A percentile compares a stretch with the other conserved stretches of the same genome.
Conservation (phyloP, 1,140 invertebrate species). For the Tetraneura akinire region DNA sequence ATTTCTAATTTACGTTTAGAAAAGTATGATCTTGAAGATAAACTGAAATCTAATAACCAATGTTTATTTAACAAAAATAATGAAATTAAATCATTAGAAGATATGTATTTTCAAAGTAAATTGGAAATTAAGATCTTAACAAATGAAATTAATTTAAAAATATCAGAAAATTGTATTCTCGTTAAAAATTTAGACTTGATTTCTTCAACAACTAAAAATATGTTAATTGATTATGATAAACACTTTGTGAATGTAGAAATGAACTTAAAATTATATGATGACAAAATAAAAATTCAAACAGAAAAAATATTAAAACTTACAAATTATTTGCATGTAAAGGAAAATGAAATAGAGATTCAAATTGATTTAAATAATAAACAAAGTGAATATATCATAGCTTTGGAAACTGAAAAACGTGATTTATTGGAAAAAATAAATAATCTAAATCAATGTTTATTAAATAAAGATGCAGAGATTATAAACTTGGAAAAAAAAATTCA, state of each 20-base stretch:
- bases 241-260: background rate
- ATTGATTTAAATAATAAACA: slow-evolving; percentile 9
- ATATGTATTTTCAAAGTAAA: background rate
- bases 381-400: background rate
- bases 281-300: background rate
- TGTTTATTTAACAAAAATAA: background rate
- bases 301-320: background rate
- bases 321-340: background rate
- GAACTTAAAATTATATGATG: background rate
- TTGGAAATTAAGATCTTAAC: background rate
- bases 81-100: slow-evolving; percentile 1
- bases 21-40: slow-evolving; percentile 10
- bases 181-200: background rate
- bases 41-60: background rate
- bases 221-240: background rate
- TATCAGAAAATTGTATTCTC: background rate
- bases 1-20: slow-evolving; percentile 11
- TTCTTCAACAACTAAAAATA: background rate
- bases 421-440: background rate
- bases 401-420: background rate
- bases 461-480: background rate
- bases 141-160: background rate
- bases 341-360: background rate
- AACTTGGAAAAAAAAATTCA: background rate
- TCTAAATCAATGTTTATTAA: background rate